Base-by-base conservation (phyloP, 2,113 vertebrate genomes). In the Montifringilla adamsi region DNA sequence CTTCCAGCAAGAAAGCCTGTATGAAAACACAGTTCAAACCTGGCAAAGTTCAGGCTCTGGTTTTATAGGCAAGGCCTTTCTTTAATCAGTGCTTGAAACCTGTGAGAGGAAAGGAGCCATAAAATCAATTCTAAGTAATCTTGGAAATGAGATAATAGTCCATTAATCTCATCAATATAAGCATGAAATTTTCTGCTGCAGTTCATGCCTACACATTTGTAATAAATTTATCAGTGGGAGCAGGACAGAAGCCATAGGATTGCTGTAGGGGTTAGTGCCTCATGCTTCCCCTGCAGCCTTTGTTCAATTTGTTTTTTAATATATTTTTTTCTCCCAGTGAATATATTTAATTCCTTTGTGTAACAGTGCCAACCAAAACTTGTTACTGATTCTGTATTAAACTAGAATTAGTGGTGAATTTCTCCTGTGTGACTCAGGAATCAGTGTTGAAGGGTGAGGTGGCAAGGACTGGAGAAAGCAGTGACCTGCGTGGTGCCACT, bases 81-180 rank as follows among this genome's bases (percentile, higher is more conserved):
- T 84, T 86, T 86, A 88, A 69, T 83, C 80, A 94, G 56, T 56
- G n/a, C 66, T 72, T 52, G 64, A 89, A 93, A 89, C 41, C 41
- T 2, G 0, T 62, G 69, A 84, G 50, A 93, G 58, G 53, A 91
- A 87, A 94, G 66, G 37, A 44, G 27, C 81, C 77, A 81, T 93
- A 76, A 93, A 93, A 94, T 88, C 69, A 75, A 59, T 94, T 91
- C 69, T 89, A 46, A 82, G 74, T 82, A 89, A 92, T 94, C 87
- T 87, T 94, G 81, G 84, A 91, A 93, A 87, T 89, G 81, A 95
- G 81, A 84, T 89, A 91, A 93, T 91, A 95, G 83, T 74, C 76
- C 92, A 93, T 95, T 93, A 92, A 86, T 94, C 76, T 94, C 74
- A 59, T 93, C 60, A 64, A 75, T 95, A 68, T 62, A 93, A 90